phyloP scores from a whole-genome alignment of 2,797 vertebrate genomes.

The Scyliorhinus canicula region DNA sequence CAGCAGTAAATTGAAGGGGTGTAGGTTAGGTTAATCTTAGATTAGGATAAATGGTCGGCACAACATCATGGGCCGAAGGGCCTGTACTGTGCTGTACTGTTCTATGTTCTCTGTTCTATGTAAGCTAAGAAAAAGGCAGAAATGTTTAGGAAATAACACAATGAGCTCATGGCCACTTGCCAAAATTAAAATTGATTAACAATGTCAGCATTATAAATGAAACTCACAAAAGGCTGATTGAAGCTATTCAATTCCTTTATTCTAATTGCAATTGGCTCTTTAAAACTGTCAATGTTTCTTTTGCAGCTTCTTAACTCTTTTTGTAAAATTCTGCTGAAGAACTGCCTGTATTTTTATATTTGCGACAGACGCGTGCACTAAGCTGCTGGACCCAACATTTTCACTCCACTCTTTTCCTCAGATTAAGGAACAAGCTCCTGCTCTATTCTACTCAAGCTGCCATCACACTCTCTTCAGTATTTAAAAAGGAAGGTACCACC shows the following conservation, averaged over 20 bases:
- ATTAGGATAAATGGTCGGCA: no score
- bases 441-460: neutral
- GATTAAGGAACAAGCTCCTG: neutral
- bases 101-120: no score
- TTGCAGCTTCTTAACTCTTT: neutral
- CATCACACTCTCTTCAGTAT: neutral
- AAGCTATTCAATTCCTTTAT: neutral
- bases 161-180: no score
- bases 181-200: neutral
- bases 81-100: no score
- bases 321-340: neutral
- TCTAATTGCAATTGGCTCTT: no score
- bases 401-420: neutral
- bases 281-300: neutral
- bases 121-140: no score
- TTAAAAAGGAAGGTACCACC: no score
- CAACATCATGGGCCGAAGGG: no score
- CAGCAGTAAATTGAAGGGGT: no score
- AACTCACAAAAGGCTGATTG: neutral
- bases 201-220: neutral
- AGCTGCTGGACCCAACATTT: neutral
- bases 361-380: neutral
- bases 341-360: neutral
- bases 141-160: neutral
- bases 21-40: no score